phyloP scores from a whole-genome alignment of 2,797 vertebrate genomes.

The Takifugu rubripes region DNA sequence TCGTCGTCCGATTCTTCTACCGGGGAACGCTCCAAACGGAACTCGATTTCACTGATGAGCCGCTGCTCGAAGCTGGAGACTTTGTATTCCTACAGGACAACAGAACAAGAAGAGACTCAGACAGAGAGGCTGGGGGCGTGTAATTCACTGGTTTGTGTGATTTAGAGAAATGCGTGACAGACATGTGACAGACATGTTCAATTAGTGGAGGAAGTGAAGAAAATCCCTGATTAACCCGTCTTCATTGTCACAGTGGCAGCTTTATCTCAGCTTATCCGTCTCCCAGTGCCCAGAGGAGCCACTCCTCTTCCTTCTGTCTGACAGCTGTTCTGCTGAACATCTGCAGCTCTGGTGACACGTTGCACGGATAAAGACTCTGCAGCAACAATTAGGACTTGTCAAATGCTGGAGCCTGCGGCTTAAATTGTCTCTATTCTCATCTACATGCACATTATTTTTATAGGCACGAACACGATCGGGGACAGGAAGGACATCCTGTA shows the following conservation, averaged over 20 bases:
- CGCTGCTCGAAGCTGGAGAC: slow-evolving; percentile 98
- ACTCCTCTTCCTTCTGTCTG: slow-evolving; percentile 8
- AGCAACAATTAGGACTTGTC: too few relatives aligned
- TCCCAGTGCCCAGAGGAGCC: slow-evolving; percentile 22
- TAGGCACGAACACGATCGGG: slow-evolving; percentile 76
- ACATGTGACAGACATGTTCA: background rate
- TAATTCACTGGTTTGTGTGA: background rate
- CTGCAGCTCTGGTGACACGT: too few relatives aligned
- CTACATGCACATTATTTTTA: background rate
- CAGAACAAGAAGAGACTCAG: background rate
- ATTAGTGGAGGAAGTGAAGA: slow-evolving; percentile 6
- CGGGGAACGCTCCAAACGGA: slow-evolving; percentile 90
- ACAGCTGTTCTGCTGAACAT: too few relatives aligned
- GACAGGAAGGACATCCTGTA: background rate
- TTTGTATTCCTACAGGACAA: slow-evolving; percentile 87
- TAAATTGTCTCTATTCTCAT: too few relatives aligned
- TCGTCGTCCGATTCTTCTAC: slow-evolving; percentile 94
- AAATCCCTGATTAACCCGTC: slow-evolving; percentile 16
- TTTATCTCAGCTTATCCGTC: slow-evolving; percentile 27
- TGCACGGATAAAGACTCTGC: too few relatives aligned
- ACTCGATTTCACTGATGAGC: slow-evolving; percentile 97
- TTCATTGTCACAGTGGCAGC: slow-evolving; percentile 26
- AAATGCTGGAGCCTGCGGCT: too few relatives aligned
- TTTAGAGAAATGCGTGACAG: too few relatives aligned
- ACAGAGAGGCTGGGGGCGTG: background rate